These are phyloP conservation scores for Anas flavirostris DNA, from an alignment of 2,797 vertebrate species.

Conservation along the genomic window DNA sequence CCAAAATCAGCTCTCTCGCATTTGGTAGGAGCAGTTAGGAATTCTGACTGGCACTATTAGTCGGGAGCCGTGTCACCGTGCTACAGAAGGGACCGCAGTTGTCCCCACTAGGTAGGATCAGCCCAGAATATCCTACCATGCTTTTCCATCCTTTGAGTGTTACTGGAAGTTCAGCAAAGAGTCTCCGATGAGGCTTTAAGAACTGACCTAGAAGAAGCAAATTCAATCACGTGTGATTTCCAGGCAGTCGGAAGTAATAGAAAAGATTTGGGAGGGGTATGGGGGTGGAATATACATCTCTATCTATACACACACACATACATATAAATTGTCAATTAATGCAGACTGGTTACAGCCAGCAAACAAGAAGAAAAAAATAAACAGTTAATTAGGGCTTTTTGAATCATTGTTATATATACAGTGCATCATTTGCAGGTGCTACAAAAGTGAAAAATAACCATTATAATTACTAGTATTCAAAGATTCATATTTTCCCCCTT, in stretches of 20 bases:
- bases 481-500: constrained; percentile 90
- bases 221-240: constrained; percentile 64
- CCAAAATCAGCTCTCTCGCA: constrained; percentile 71
- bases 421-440: constrained; percentile 92
- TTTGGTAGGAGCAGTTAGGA: constrained; percentile 78
- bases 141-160: not conserved
- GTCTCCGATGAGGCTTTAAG: constrained; percentile 46
- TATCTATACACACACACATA: constrained; percentile 64
- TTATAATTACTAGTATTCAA: constrained; percentile 99
- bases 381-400: constrained; percentile 98
- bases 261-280: constrained; percentile 40
- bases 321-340: constrained; percentile 82
- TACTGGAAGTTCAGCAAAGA: constrained; percentile 39
- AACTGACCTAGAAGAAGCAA: constrained; percentile 24
- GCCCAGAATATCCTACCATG: not conserved
- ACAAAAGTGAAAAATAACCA: constrained; percentile 96
- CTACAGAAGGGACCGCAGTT: constrained; percentile 15
- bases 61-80: constrained; percentile 53
- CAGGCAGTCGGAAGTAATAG: constrained; percentile 64
- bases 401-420: constrained; percentile 97
- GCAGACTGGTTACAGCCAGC: constrained; percentile 80
- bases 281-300: constrained; percentile 48
- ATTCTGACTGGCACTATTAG: constrained; percentile 79
- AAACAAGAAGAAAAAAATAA: constrained; percentile 82
- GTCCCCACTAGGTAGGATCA: constrained; percentile 62